Evolutionary conservation across 2,797 vertebrate genomes (phyloP).

Genomic region (Taenioides sp.): DNA sequence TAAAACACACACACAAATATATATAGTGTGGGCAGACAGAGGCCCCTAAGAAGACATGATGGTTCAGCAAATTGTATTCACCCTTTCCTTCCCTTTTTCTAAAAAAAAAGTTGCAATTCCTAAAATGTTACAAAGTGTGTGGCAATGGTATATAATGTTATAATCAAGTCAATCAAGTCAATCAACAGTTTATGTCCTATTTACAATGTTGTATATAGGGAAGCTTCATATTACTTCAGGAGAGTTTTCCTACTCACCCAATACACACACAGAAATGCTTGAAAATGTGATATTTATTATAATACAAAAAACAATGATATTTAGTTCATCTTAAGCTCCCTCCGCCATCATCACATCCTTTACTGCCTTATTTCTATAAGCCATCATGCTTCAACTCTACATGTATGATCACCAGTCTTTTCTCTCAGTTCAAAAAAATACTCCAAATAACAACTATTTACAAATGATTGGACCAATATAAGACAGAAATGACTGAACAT

Average conservation of each 20-base stretch:
- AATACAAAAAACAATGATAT: slow-evolving; percentile 39
- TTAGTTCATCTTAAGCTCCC: slow-evolving; percentile 50
- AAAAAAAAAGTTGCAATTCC: slow-evolving; percentile 2
- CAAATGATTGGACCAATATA: neutral
- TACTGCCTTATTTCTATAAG: too few species aligned
- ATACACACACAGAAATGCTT: too few species aligned
- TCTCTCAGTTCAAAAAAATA: neutral
- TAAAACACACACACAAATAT: neutral
- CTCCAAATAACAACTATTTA: neutral
- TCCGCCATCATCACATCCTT: slow-evolving; percentile 23
- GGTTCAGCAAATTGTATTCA: slow-evolving; percentile 5
- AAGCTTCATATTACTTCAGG: neutral
- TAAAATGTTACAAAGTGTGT: slow-evolving; percentile 4
- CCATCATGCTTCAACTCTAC: too few species aligned
- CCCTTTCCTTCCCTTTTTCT: slow-evolving; percentile 9
- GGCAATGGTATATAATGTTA: neutral
- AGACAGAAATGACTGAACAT: neutral
- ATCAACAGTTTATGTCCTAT: neutral
- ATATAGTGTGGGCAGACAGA: neutral
- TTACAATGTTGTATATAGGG: neutral
- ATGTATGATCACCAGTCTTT: too few species aligned
- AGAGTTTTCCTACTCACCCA: too few species aligned
- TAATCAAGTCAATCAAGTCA: neutral
- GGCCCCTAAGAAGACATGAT: neutral
- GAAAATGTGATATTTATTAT: too few species aligned